Percentiles rank a stretch among this genome's conserved stretches.
These are phyloP conservation scores for Heterotis niloticus DNA, from an alignment of 2,113 vertebrate genomes.

Conservation along the genomic window DNA sequence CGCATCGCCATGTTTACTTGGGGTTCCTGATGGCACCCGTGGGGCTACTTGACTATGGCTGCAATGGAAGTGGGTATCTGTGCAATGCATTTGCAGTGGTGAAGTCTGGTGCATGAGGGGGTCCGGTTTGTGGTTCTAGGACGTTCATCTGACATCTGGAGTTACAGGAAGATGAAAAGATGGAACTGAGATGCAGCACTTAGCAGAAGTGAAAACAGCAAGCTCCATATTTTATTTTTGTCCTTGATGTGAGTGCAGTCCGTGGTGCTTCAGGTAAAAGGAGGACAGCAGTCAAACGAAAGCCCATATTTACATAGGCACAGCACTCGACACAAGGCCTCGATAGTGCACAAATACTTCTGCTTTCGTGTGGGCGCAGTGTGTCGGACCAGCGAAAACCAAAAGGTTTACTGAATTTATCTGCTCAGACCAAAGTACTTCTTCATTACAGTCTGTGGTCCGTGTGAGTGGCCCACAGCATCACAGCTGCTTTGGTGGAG, in stretches of 20 bases:
- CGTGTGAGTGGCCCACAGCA: neutral
- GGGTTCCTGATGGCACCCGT: neutral
- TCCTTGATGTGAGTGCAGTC: neutral
- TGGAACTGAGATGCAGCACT: no score
- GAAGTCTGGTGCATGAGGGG: neutral
- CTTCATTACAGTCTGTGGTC: neutral
- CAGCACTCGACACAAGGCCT: neutral
- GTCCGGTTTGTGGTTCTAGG: neutral
- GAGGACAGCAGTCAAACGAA: neutral
- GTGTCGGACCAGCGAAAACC: no score
- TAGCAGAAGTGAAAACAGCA: neutral
- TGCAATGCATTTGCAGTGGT: neutral
- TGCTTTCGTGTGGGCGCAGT: neutral
- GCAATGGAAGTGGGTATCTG: conserved; percentile 2
- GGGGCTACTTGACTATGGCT: neutral
- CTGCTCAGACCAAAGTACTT: neutral
- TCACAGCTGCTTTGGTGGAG: neutral
- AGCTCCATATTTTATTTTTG: neutral
- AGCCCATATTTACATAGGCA: neutral
- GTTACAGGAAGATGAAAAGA: neutral
- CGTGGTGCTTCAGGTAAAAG: neutral
- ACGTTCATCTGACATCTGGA: neutral
- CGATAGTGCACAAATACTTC: no score
- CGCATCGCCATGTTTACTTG: neutral
- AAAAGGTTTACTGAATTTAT: neutral